Evolutionary conservation across 2,797 vertebrate species (phyloP).

Genomic region (Botia almorhae): DNA sequence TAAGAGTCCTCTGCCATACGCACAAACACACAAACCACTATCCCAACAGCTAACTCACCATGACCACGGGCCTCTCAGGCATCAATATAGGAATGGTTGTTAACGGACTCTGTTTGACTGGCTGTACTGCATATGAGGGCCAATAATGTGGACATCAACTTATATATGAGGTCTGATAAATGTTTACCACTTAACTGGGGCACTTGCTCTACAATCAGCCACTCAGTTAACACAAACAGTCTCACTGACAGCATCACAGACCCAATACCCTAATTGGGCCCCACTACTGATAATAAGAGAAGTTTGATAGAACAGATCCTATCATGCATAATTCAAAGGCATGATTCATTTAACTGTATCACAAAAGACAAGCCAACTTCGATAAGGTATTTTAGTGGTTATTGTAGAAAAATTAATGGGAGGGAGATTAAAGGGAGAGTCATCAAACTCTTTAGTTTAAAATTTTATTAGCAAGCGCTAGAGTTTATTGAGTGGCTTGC

Average conservation of each 20-base stretch:
- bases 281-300: background rate
- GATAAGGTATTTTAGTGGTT: too few relatives aligned
- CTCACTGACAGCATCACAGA: background rate
- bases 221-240: background rate
- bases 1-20: conserved; percentile 30
- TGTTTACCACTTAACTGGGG: background rate
- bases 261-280: background rate
- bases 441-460: too few relatives aligned
- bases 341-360: background rate
- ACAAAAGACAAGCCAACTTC: background rate
- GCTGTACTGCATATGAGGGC: background rate
- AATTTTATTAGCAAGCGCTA: too few relatives aligned
- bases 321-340: background rate
- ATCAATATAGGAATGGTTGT: background rate
- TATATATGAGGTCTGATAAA: conserved; percentile 23
- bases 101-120: conserved; percentile 19
- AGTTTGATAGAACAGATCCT: background rate
- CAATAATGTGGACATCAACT: background rate
- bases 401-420: too few relatives aligned
- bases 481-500: too few relatives aligned
- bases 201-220: background rate
- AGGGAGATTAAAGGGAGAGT: too few relatives aligned
- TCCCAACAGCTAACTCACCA: conserved; percentile 35
- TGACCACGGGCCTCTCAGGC: background rate
- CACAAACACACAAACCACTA: conserved; percentile 29